Evolutionary conservation across 1,140 invertebrate genomes (phyloP).

Genomic region (Papilio aristodemus): DNA sequence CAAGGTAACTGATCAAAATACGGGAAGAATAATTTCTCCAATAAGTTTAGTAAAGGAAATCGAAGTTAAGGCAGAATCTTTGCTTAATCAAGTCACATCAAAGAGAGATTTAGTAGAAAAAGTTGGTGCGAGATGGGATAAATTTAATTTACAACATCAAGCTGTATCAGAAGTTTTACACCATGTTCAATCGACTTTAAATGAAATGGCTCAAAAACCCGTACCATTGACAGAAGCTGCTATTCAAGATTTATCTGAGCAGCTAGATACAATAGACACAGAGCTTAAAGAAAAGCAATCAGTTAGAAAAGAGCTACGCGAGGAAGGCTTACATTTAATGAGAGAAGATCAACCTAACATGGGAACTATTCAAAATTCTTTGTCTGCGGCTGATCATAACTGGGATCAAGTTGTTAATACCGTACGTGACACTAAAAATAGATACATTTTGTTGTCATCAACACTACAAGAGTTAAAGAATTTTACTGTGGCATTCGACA

Average conservation of each 20-base stretch:
- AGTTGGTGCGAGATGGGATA: constrained; percentile 85
- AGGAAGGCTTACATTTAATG: constrained; percentile 88
- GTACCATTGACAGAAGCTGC: constrained; percentile 82
- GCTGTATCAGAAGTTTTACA: constrained; percentile 84
- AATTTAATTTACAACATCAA: constrained; percentile 85
- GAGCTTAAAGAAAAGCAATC: constrained; percentile 76
- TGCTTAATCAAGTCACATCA: constrained; percentile 83
- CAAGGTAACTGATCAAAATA: constrained; percentile 85
- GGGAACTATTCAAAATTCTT: constrained; percentile 87
- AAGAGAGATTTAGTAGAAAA: constrained; percentile 86
- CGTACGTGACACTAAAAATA: constrained; percentile 87
- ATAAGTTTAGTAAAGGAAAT: constrained; percentile 85
- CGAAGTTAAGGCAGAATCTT: constrained; percentile 84
- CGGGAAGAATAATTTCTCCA: constrained; percentile 85
- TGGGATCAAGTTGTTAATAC: constrained; percentile 89
- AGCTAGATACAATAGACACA: constrained; percentile 75
- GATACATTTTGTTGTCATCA: constrained; percentile 86
- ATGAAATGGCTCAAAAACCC: constrained; percentile 81
- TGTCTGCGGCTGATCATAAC: constrained; percentile 87
- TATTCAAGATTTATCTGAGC: constrained; percentile 81
- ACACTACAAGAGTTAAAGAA: constrained; percentile 89
- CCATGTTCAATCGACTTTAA: constrained; percentile 79
- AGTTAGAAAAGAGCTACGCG: constrained; percentile 75
- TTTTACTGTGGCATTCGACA: constrained; percentile 84
- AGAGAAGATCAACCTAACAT: constrained; percentile 90